Percentiles rank a stretch among this genome's conserved stretches.
phyloP scores from a whole-genome alignment of 2,888 invertebrate species.

The Acrocyrtus sp. region DNA sequence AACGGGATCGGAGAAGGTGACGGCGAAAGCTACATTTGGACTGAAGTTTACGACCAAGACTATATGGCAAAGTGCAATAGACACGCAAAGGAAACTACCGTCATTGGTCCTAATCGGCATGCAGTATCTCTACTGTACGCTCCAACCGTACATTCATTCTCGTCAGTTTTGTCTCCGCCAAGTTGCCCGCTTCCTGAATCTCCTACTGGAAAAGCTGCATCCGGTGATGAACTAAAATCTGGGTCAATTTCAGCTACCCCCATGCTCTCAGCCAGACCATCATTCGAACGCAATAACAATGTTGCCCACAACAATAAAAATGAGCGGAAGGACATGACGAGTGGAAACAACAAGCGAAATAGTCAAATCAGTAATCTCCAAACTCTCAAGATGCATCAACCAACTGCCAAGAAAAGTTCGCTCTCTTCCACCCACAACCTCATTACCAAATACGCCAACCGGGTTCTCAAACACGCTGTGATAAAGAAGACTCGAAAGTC shows the following conservation, averaged over 20 bases:
- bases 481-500: constrained; percentile 20
- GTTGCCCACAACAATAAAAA: not conserved
- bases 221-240: not conserved
- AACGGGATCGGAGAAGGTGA: constrained; percentile 1
- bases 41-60: constrained; percentile 17
- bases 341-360: not conserved
- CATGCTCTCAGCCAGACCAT: not conserved
- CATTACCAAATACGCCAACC: constrained; percentile 22
- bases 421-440: constrained; percentile 18
- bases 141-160: constrained; percentile 2
- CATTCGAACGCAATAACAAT: not conserved
- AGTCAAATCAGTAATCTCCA: not conserved
- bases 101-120: constrained; percentile 17
- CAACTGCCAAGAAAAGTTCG: constrained; percentile 19
- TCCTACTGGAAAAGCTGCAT: too few species aligned
- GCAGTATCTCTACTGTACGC: constrained; percentile 28
- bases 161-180: not conserved
- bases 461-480: constrained; percentile 25
- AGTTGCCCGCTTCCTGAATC: not conserved
- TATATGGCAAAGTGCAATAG: constrained; percentile 40
- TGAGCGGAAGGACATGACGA: not conserved
- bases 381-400: not conserved
- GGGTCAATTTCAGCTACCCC: not conserved
- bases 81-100: constrained; percentile 7
- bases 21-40: constrained; percentile 25